Base-by-base conservation (phyloP, 2,113 vertebrate genomes). In the Potamarius usumacintae region DNA sequence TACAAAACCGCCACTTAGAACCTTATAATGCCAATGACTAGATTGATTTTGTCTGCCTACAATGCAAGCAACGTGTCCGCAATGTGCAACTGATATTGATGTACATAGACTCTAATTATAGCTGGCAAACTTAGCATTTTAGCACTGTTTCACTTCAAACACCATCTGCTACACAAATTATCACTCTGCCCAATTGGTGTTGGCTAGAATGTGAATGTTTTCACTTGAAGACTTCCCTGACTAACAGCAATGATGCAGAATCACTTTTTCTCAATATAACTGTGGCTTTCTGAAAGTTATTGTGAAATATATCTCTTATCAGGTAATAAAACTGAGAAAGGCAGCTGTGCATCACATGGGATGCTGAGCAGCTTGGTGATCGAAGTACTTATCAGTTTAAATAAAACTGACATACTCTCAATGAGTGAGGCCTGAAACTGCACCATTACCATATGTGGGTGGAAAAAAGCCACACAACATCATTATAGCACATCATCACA, bases 371-470 rank as follows among this genome's bases (percentile, higher is more conserved):
- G 83, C 80, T 80, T 77, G 58, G 42, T 83, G 86, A 65, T 87
- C 77, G 69, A 87, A 76, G 63, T 87, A 55, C 42, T 87, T 71
- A 87, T 87, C 79, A 87, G n/a, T 87, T 83, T 87, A 87, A 82
- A 83, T 53, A 53, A 87, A 83, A 50, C 86, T 87, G 86, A 87
- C 86, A 87, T 42, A 34, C 34, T 62, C 79, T 53, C 5, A 76
- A 27, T 9, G 82, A 74, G 30, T 22, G 15, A 81, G 63, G 20
- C 5, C 78, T 82, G 78, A 82, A 87, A 69, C 10, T 71, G 34
- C 25, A 48, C 65, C 53, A 60, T 53, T 34, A 25, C 65, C 5
- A 14, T 82, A 50, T 82, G 50, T 78, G 25, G 22, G 15, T 42
- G 42, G 50, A 0, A 14, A 11, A 27, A 62, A 82, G 25, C 12